Evolutionary conservation across 1,140 invertebrate genomes (phyloP).

Genomic region (Phocides pigmalion): DNA sequence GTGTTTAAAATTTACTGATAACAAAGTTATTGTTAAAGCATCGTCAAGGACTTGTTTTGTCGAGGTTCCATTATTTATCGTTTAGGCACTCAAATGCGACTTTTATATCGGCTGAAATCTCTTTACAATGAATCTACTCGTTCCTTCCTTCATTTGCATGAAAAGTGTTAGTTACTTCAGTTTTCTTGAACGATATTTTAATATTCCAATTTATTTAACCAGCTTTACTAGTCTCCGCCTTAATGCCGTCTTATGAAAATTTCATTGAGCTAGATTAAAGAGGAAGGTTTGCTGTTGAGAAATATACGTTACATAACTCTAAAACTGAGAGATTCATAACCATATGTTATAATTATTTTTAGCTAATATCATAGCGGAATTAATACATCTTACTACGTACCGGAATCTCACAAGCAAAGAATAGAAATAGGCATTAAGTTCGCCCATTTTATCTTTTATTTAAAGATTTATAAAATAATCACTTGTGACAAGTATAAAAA

Average conservation of each 20-base stretch:
- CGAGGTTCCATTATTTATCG: conserved; percentile 34
- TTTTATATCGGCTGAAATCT: conserved; percentile 54
- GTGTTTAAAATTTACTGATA: no score
- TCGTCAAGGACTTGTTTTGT: background rate
- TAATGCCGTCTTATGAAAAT: conserved; percentile 46
- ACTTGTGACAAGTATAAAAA: no score
- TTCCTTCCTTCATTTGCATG: conserved; percentile 66
- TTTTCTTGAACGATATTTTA: conserved; percentile 68
- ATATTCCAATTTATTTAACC: conserved; percentile 63
- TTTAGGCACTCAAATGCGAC: conserved; percentile 47
- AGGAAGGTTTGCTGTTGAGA: no score
- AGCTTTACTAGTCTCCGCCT: conserved; percentile 42
- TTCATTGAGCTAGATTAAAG: background rate
- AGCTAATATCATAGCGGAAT: no score
- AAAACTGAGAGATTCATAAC: no score
- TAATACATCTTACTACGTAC: no score
- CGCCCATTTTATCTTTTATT: no score
- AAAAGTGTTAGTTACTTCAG: conserved; percentile 61
- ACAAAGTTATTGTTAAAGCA: background rate
- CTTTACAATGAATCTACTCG: conserved; percentile 65
- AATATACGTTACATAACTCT: no score
- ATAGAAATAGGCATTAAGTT: no score
- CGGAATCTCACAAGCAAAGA: no score
- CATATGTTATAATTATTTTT: no score
- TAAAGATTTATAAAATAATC: no score